phyloP scores from a whole-genome alignment of 2,888 invertebrate species.

The Onthophagus sagittarius region DNA sequence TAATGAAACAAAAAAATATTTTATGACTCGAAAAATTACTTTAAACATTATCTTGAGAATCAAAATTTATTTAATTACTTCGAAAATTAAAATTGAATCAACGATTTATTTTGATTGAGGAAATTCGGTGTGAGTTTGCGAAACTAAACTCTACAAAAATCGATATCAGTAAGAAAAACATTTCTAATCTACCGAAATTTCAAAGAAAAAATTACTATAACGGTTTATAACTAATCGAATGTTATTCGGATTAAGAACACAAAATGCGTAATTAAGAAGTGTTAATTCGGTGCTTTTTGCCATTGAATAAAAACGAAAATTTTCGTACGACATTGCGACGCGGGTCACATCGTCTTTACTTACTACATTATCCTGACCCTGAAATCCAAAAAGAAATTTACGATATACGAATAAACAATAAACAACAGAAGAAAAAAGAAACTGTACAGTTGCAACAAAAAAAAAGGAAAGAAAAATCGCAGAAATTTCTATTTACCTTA shows the following conservation, averaged over 20 bases:
- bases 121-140: neutral
- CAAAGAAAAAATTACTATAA: neutral
- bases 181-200: neutral
- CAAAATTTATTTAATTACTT: too few species aligned
- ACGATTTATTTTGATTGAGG: neutral
- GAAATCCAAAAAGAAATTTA: conserved; percentile 49
- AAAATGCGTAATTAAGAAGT: conserved; percentile 7
- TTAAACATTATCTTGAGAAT: too few species aligned
- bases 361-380: conserved; percentile 65
- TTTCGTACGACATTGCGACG: neutral
- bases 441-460: neutral
- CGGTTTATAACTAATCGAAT: neutral
- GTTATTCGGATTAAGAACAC: conserved; percentile 6
- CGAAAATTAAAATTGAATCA: neutral
- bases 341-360: conserved; percentile 46
- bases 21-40: too few species aligned
- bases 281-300: conserved; percentile 14
- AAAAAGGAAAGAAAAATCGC: neutral
- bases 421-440: conserved; percentile 12
- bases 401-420: conserved; percentile 19
- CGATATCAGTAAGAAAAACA: neutral
- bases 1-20: neutral
- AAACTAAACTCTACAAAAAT: neutral
- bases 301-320: neutral
- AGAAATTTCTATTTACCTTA: too few species aligned